Evolutionary conservation across 2,888 invertebrate genomes (phyloP).

Genomic region (Nomada lathburiana): DNA sequence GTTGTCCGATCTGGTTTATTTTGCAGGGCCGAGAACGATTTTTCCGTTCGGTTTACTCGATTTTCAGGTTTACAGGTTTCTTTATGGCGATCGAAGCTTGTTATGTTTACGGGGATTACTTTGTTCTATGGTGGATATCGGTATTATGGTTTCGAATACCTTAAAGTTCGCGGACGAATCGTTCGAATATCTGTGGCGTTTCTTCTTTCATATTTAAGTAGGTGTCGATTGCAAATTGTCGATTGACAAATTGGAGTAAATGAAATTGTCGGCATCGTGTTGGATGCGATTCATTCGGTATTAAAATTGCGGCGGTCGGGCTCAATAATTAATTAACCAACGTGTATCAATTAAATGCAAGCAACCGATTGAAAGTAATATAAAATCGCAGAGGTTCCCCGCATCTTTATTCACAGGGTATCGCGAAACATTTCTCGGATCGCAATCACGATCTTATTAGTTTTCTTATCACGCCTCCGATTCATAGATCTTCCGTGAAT

Average conservation of each 20-base stretch:
- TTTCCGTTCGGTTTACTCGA: background rate
- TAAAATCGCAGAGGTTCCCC: background rate
- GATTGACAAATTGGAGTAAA: too few relatives aligned
- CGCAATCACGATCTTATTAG: conserved; percentile 40
- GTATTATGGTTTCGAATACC: background rate
- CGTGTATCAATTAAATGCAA: background rate
- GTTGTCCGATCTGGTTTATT: conserved; percentile 12
- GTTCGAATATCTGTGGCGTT: too few relatives aligned
- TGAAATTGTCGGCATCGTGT: too few relatives aligned
- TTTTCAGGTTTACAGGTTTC: background rate
- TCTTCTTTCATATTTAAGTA: too few relatives aligned
- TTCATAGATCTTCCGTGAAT: conserved; percentile 29
- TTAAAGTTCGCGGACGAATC: too few relatives aligned
- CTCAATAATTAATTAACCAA: too few relatives aligned
- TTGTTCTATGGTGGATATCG: too few relatives aligned
- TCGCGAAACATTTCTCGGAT: conserved; percentile 27
- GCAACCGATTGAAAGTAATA: background rate
- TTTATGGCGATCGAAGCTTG: background rate
- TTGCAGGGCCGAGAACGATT: background rate
- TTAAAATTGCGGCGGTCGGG: too few relatives aligned
- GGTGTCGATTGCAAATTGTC: too few relatives aligned
- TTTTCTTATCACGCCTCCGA: conserved; percentile 52
- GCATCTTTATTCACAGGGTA: conserved; percentile 35
- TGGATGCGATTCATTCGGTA: background rate
- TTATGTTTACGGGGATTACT: background rate